Percentiles rank a stretch among this genome's conserved stretches.
These are phyloP conservation scores for Troides oblongomaculatus DNA, from an alignment of 2,888 invertebrate genomes.

Conservation along the genomic window DNA sequence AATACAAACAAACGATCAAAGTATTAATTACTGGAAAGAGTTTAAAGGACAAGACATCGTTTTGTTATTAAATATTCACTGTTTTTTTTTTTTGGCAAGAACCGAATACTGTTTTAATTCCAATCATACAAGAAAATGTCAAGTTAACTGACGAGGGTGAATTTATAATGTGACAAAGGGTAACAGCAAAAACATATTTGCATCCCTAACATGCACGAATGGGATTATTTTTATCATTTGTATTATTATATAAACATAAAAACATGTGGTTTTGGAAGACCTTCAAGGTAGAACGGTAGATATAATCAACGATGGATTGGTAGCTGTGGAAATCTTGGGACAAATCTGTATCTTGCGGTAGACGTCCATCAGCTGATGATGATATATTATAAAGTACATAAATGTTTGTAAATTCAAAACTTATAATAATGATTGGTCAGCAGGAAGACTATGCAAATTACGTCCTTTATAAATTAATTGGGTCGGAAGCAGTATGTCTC, in stretches of 20 bases:
- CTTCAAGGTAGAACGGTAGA: too few species aligned
- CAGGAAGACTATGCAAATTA: slow-evolving; percentile 18
- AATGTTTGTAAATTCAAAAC: background rate
- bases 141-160: slow-evolving; percentile 6
- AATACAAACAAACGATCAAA: too few species aligned
- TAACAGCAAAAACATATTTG: background rate
- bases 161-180: slow-evolving; percentile 1
- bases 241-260: background rate
- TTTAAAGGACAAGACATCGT: background rate
- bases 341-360: too few species aligned
- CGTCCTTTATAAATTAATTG: slow-evolving; percentile 18
- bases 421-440: background rate
- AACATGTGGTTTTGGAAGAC: background rate
- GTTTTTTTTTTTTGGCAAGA: background rate
- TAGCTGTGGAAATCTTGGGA: too few species aligned
- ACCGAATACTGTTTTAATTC: slow-evolving; percentile 4
- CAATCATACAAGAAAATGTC: slow-evolving; percentile 3
- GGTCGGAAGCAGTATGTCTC: slow-evolving; percentile 14
- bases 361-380: background rate
- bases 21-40: too few species aligned
- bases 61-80: background rate
- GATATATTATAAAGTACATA: background rate
- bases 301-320: too few species aligned
- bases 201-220: background rate
- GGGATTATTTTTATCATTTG: background rate